Evolutionary conservation across 2,797 vertebrate genomes (phyloP).

Genomic region (Mareca strepera): DNA sequence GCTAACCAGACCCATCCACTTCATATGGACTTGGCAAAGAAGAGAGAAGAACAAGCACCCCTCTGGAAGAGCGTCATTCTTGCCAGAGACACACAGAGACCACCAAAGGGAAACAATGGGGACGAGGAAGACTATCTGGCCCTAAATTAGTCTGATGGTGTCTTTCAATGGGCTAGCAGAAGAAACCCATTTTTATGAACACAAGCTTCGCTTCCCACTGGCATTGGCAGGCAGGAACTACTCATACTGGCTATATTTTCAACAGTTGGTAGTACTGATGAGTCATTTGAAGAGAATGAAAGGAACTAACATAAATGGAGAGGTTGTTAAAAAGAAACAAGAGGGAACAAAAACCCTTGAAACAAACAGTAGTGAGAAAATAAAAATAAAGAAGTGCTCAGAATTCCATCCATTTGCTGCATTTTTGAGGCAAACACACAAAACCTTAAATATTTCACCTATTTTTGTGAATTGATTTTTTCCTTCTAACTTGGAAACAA

Average conservation of each 20-base stretch:
- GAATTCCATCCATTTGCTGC: not conserved
- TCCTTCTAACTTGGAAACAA: not conserved
- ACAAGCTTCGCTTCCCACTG: not conserved
- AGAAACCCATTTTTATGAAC: not conserved
- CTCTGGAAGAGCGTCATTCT: fast-evolving
- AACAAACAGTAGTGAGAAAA: not conserved
- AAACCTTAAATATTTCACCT: not conserved
- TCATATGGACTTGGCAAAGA: not conserved
- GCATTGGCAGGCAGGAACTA: not conserved
- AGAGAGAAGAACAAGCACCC: fast-evolving
- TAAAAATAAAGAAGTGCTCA: not conserved
- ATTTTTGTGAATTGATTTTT: not conserved
- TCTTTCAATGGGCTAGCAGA: not conserved
- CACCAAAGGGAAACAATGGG: not conserved
- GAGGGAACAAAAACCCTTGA: not conserved
- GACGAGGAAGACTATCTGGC: not conserved
- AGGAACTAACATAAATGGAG: not conserved
- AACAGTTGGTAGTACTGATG: not conserved
- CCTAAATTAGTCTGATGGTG: not conserved
- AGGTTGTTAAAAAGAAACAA: not conserved
- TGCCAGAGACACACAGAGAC: fast-evolving
- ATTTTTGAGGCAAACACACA: not conserved
- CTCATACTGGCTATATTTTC: not conserved
- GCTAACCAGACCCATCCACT: fast-evolving
- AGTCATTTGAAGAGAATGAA: constrained; percentile 4